Evolutionary conservation across 2,797 vertebrate genomes (phyloP), one percentile per base, ranked within the genome.

Genomic region (Hydrocynus forskahlii): DNA sequence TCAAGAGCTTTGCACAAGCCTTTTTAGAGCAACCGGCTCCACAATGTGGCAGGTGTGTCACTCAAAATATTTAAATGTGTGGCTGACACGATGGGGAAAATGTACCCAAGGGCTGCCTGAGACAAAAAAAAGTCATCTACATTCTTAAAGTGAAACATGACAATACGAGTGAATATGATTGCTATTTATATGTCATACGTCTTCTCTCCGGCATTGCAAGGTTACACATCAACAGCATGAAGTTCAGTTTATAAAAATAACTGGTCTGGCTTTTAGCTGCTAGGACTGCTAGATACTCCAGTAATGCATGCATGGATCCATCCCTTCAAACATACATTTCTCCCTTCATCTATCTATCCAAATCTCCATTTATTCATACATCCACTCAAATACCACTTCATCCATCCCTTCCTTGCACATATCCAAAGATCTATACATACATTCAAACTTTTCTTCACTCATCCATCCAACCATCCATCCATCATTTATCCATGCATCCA

Each of bases 41-140:
- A 45, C 67, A 57, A 43, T 71, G 48, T 25, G 64, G 76, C 83
- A 84, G 80, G 80, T 75, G 79, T 69, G 66, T 70, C 25, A 25
- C 79, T 67, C 25, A 48, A 68, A 78, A 77, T 77, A 59, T 73
- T 68, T 25, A 74, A 78, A 81, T 68, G 63, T 54, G 70, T 62
- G 60, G 69, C 71, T 80, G 75, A 84, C 74, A 16, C 12, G 23
- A 57, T 45, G 64, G 19, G n/a, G 43, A 71, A 43, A 81, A 68
- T 57, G 52, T n/a, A 12, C 68, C 23, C 13, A 4, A 50, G 59
- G 40, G 48, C 23, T 35, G 55, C 35, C 57, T 54, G 81, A 14
- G 72, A 77, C 9, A 29, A 60, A 68, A 59, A n/a, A 25, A 67
- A 67, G 75, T 73, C 17, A 16, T 57, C 35, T 63, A 54, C 50